Conservation (phyloP, 2,888 invertebrate genomes). For the Scaptomyza parva region DNA sequence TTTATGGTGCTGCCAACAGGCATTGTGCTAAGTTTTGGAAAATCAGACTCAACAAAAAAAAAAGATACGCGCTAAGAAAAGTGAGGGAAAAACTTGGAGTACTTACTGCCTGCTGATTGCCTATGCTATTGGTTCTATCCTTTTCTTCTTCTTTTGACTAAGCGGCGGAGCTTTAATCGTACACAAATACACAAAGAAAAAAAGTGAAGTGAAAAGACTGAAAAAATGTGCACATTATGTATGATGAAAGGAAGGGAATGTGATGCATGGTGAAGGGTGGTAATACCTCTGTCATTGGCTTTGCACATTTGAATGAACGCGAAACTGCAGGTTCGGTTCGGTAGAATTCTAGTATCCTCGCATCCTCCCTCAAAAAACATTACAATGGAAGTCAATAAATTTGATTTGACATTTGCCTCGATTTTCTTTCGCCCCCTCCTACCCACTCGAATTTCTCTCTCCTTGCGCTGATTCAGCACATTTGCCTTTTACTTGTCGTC, state of each 20-base stretch:
- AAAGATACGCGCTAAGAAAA: conserved; percentile 20
- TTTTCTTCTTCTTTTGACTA: conserved; percentile 23
- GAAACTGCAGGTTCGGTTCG: conserved; percentile 48
- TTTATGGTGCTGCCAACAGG: conserved; percentile 65
- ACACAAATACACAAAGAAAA: conserved; percentile 51
- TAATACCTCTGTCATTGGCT: conserved; percentile 64
- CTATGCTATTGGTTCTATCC: conserved; percentile 34
- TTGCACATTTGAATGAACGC: conserved; percentile 76
- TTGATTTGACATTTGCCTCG: conserved; percentile 74
- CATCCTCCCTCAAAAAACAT: conserved; percentile 13
- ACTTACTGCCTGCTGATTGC: conserved; percentile 58
- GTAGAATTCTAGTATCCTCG: conserved; percentile 32
- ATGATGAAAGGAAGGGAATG: background rate
- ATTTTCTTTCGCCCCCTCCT: conserved; percentile 2
- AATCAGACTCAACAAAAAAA: conserved; percentile 35
- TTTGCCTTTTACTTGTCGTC: conserved; percentile 61
- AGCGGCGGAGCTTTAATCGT: conserved; percentile 68
- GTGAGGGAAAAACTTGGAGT: conserved; percentile 32
- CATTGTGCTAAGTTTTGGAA: conserved; percentile 63
- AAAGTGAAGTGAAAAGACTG: conserved; percentile 43
- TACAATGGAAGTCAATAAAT: conserved; percentile 79
- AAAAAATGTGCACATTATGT: conserved; percentile 63
- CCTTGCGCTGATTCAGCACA: conserved; percentile 69
- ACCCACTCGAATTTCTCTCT: conserved; percentile 24
- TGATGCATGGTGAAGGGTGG: background rate